Evolutionary conservation across 1,140 invertebrate genomes (phyloP).

Genomic region (Ruditapes philippinarum): DNA sequence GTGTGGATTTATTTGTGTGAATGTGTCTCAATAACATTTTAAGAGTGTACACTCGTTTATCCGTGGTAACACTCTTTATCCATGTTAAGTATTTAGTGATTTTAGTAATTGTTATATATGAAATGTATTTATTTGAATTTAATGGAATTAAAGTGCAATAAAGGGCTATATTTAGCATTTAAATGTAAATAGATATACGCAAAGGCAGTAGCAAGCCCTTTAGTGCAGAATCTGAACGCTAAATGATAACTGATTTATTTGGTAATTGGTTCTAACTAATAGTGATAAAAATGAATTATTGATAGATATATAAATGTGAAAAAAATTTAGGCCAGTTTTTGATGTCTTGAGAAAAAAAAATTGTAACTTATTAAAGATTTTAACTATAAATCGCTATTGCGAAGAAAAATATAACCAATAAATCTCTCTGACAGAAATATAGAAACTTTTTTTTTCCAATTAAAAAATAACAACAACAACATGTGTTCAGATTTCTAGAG

Average conservation of each 20-base stretch:
- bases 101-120: conserved; percentile 52
- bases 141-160: conserved; percentile 21
- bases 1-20: background rate
- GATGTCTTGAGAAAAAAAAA: background rate
- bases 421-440: no score
- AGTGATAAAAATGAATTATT: background rate
- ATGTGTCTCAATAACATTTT: conserved; percentile 14
- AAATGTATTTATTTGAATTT: conserved; percentile 50
- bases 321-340: background rate
- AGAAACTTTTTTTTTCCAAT: no score
- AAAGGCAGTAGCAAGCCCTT: conserved; percentile 44
- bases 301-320: background rate
- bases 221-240: background rate
- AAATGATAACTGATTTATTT: background rate
- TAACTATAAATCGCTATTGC: no score
- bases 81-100: conserved; percentile 39
- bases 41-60: conserved; percentile 26
- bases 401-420: no score
- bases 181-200: conserved; percentile 36
- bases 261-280: background rate
- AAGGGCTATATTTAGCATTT: conserved; percentile 49
- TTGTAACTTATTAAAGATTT: no score
- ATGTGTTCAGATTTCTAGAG: no score
- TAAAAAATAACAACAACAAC: no score
- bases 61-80: conserved; percentile 15